Conservation (phyloP, 2,888 invertebrate species). For the Troglohyphantes excavatus region DNA sequence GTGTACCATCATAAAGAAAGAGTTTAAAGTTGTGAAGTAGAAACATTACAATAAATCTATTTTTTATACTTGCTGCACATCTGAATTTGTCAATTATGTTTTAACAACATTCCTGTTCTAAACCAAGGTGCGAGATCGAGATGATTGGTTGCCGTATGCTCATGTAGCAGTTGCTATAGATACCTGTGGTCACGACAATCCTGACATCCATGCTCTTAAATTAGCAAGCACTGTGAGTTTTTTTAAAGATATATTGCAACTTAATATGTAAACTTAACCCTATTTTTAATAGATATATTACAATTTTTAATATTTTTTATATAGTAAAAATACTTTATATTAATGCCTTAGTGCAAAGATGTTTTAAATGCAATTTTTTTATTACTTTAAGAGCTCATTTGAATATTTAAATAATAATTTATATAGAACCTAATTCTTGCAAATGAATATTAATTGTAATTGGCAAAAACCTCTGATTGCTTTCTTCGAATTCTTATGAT, state of each 20-base stretch:
- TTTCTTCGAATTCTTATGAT: too few species aligned
- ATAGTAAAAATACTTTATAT: not conserved
- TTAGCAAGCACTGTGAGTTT: conserved; percentile 91
- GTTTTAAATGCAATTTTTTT: too few species aligned
- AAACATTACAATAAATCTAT: too few species aligned
- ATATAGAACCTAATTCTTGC: too few species aligned
- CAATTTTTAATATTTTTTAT: not conserved
- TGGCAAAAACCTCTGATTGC: too few species aligned
- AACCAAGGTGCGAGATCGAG: conserved; percentile 88
- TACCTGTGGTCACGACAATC: conserved; percentile 96
- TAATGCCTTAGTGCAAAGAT: too few species aligned
- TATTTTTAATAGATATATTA: not conserved
- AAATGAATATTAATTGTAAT: too few species aligned
- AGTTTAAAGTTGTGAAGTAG: not conserved
- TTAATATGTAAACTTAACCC: not conserved
- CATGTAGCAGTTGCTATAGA: conserved; percentile 97
- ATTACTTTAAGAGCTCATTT: too few species aligned
- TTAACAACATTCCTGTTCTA: not conserved
- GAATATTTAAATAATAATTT: not conserved
- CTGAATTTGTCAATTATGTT: not conserved
- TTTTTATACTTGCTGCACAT: not conserved
- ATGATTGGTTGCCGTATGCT: conserved; percentile 95
- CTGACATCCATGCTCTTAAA: conserved; percentile 98
- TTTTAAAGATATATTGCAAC: not conserved
- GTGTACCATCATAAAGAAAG: not conserved